These are phyloP conservation scores for Paragorgia papillata DNA, from an alignment of 92 coral and sea anemone genomes.

Conservation along the genomic window DNA sequence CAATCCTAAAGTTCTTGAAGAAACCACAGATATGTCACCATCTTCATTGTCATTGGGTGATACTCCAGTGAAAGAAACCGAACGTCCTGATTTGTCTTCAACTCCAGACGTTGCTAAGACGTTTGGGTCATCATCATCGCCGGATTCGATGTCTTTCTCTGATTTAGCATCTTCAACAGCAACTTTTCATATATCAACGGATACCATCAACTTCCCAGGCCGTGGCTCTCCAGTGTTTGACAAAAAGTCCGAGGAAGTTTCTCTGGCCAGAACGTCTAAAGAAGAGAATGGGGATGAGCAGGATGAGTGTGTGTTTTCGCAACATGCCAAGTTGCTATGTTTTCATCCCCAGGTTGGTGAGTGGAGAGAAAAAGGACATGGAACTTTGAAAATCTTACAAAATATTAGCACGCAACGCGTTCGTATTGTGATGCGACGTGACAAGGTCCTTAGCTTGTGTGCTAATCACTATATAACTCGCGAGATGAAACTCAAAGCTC, in stretches of 20 bases:
- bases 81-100: not conserved
- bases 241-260: conserved; percentile 1
- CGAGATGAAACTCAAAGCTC: conserved; percentile 71
- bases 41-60: not conserved
- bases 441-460: conserved; percentile 71
- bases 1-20: conserved; percentile 2
- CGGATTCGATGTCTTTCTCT: conserved; percentile 44
- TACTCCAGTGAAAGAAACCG: no score
- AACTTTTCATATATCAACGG: conserved; percentile 28
- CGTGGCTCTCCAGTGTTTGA: conserved; percentile 65
- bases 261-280: conserved; percentile 57
- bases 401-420: conserved; percentile 42
- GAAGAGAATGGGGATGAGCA: conserved; percentile 73
- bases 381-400: conserved; percentile 65
- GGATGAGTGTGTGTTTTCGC: conserved; percentile 58
- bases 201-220: conserved; percentile 55
- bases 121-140: not conserved
- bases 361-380: conserved; percentile 83
- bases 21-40: not conserved
- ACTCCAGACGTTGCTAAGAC: no score
- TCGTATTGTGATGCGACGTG: conserved; percentile 77
- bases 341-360: conserved; percentile 51
- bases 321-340: conserved; percentile 72
- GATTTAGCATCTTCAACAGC: conserved; percentile 36
- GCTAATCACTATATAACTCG: conserved; percentile 71